These are phyloP conservation scores for Ypsolopha scabrella DNA, from an alignment of 2,888 invertebrate genomes.

Conservation along the genomic window DNA sequence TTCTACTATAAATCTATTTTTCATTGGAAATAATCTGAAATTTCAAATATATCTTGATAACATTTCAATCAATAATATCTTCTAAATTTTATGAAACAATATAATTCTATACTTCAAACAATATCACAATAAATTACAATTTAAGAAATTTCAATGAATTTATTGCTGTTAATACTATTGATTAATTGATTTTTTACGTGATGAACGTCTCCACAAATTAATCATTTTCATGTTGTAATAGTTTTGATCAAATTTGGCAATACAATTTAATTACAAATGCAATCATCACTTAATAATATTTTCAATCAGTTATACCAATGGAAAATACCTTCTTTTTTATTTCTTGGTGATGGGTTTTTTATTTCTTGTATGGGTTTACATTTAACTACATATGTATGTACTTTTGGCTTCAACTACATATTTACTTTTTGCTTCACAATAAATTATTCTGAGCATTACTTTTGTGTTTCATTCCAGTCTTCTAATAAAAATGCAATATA, in stretches of 20 bases:
- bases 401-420: too few relatives aligned
- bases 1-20: conserved; percentile 29
- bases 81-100: conserved; percentile 15
- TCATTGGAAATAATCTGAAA: conserved; percentile 34
- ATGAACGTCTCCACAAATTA: not conserved
- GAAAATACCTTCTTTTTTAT: conserved; percentile 27
- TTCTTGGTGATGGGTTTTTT: not conserved
- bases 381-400: too few relatives aligned
- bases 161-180: conserved; percentile 36
- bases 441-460: conserved; percentile 22
- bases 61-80: conserved; percentile 9
- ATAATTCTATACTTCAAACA: too few relatives aligned
- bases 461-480: not conserved
- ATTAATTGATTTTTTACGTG: conserved; percentile 22
- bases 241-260: not conserved
- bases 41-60: conserved; percentile 21
- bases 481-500: conserved; percentile 9
- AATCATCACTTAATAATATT: conserved; percentile 5
- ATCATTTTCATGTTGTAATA: not conserved
- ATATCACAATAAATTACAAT: conserved; percentile 28
- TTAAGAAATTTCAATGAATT: conserved; percentile 46
- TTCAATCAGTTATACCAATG: conserved; percentile 36
- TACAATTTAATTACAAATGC: not conserved
- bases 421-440: conserved; percentile 13
- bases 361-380: conserved; percentile 15